These are phyloP conservation scores for Ciconia maguari DNA, from an alignment of 2,113 vertebrate species.

Conservation along the genomic window DNA sequence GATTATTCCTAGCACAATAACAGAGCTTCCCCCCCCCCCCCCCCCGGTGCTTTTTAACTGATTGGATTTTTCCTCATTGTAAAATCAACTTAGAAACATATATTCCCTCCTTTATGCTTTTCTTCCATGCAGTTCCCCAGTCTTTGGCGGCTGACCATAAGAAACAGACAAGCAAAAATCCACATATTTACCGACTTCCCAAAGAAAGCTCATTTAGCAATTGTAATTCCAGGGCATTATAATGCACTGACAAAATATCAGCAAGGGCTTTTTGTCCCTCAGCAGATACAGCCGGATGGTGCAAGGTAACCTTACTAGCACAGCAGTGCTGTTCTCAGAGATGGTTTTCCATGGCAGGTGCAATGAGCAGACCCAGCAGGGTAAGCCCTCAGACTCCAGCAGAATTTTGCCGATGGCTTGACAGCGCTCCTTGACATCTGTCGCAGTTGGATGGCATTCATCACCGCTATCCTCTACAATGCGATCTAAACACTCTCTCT, in stretches of 20 bases:
- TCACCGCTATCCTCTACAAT: rapidly evolving
- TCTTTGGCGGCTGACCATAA: not conserved
- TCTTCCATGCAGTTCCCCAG: not conserved
- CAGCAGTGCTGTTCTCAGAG: not conserved
- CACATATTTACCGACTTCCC: not conserved
- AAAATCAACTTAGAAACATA: not conserved
- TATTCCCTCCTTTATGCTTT: not conserved
- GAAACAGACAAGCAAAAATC: not conserved
- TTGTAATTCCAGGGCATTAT: not conserved
- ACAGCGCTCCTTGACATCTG: not conserved
- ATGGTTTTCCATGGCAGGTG: too few relatives aligned
- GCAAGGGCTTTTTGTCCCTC: not conserved
- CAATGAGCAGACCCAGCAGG: not conserved
- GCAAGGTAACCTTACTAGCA: not conserved
- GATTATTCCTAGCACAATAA: not conserved
- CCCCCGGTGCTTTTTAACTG: not conserved
- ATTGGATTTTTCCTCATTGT: not conserved
- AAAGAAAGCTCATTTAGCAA: not conserved
- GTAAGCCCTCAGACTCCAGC: not conserved
- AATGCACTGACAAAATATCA: not conserved
- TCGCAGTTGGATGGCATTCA: not conserved
- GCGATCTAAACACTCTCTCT: too few relatives aligned
- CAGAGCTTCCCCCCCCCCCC: not conserved
- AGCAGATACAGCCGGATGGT: not conserved
- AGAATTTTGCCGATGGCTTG: not conserved